Evolutionary conservation across 1,140 invertebrate species (phyloP).

Genomic region (Bombus huntii): DNA sequence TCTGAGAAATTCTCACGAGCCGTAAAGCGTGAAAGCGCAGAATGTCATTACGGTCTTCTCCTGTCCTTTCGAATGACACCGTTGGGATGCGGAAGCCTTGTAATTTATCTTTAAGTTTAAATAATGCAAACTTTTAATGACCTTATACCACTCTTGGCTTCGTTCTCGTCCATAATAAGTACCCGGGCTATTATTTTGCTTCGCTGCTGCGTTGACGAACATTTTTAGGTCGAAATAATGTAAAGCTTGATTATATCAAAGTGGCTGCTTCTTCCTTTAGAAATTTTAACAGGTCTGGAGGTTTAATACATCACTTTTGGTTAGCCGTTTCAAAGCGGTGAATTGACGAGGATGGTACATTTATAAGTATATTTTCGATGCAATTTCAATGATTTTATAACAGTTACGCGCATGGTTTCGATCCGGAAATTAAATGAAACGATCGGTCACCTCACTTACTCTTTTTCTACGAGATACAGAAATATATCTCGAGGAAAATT

Average conservation of each 20-base stretch:
- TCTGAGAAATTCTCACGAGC: conserved; percentile 26
- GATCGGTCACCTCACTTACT: neutral
- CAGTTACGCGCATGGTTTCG: neutral
- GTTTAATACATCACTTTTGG: neutral
- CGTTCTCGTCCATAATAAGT: conserved; percentile 2
- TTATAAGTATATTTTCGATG: neutral
- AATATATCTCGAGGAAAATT: neutral
- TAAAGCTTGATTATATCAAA: neutral
- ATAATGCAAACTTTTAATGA: conserved; percentile 70
- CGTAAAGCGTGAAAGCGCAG: neutral
- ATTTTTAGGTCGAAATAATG: neutral
- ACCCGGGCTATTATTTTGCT: conserved; percentile 38
- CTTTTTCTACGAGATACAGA: no score
- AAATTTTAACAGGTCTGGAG: neutral
- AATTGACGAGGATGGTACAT: no score
- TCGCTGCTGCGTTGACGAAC: neutral
- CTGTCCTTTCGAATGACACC: conserved; percentile 38
- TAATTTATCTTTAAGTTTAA: conserved; percentile 65
- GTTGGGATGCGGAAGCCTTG: conserved; percentile 29
- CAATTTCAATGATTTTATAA: neutral
- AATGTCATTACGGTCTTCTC: conserved; percentile 27
- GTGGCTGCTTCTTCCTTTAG: neutral
- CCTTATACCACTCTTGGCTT: conserved; percentile 34
- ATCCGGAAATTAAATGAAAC: neutral
- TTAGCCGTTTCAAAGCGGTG: no score